phyloP scores from a whole-genome alignment of 2,888 invertebrate genomes.

The Euphydryas editha region DNA sequence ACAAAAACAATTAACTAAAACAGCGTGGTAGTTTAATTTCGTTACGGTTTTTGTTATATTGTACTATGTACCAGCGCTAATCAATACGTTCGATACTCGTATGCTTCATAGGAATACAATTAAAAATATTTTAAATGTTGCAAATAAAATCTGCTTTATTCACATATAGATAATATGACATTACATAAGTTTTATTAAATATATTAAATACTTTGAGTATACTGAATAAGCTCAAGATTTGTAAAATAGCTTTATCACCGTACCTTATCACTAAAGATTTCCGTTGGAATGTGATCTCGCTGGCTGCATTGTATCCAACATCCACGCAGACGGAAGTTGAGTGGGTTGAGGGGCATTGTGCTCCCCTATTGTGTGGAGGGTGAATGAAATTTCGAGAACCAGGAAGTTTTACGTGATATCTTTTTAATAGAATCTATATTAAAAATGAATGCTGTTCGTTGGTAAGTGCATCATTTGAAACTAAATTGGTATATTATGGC shows the following conservation, averaged over 20 bases:
- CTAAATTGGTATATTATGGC: too few relatives aligned
- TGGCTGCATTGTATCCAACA: slow-evolving; percentile 20
- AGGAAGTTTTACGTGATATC: slow-evolving; percentile 66
- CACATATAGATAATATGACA: too few relatives aligned
- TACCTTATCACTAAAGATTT: slow-evolving; percentile 15
- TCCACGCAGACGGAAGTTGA: slow-evolving; percentile 59
- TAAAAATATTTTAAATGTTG: too few relatives aligned
- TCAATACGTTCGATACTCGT: too few relatives aligned
- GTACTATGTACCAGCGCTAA: not conserved
- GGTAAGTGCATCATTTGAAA: too few relatives aligned
- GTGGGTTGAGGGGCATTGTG: slow-evolving; percentile 44
- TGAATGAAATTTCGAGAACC: slow-evolving; percentile 62
- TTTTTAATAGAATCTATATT: slow-evolving; percentile 47
- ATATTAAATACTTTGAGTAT: too few relatives aligned
- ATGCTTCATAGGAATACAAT: too few relatives aligned
- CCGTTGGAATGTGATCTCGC: slow-evolving; percentile 21
- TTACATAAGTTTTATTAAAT: too few relatives aligned
- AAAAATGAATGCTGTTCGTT: not conserved
- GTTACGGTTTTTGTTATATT: slow-evolving; percentile 18
- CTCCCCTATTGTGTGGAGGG: slow-evolving; percentile 52
- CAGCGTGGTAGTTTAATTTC: too few relatives aligned
- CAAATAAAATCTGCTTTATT: too few relatives aligned
- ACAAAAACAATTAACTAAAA: too few relatives aligned
- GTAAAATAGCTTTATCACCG: not conserved
- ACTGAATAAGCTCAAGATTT: too few relatives aligned